Evolutionary conservation across 2,888 invertebrate species (phyloP), one percentile per base, ranked within the genome.

Genomic region (Bembecia ichneumoniformis): DNA sequence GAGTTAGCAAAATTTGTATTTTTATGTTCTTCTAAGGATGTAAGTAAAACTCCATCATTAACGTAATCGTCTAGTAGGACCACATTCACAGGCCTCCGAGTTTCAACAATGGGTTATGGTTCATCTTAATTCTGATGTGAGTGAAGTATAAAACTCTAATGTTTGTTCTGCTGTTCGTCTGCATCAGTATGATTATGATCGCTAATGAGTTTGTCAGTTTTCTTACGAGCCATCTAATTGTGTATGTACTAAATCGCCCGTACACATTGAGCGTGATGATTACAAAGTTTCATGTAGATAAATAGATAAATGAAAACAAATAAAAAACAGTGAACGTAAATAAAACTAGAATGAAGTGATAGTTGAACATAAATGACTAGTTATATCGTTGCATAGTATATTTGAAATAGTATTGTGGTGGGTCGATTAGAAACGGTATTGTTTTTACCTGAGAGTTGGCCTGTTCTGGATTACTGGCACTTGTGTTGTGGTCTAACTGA

Each of bases 401-500:
- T 77, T 71, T 76, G 83, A 82, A 81, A 74, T 59, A 72, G 80
- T 84, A 80, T 78, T 77, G 63, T 80, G 76, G 86, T 82, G 86
- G 86, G 82, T 82, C 83, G 79, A 68, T 60, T 82, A 84, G 73
- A 82, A 82, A 83, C 76, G 78, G 80, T 78, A 81, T 76, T 59
- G 58, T 57, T 78, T 82, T 90, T 91, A 91, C 91, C 91, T 91
- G 91, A 89, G 90, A 87, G 80, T 79, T 86, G 90, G 90, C 90
- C 90, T 91, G 91, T 89, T 91, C 91, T 90, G 90, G 90, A 90
- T 90, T 88, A 87, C 87, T 88, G 88, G 87, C 88, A 92, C 90
- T 92, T 92, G 92, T 92, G 92, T 91, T 92, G 92, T 92, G 92
- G 92, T 93, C 93, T 93, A 93, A 93, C 92, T 92, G 91, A 89